A percentile compares a stretch with the other conserved stretches of the same genome.
These are phyloP conservation scores for Endomychus coccineus DNA, from an alignment of 2,888 invertebrate genomes.

Conservation along the genomic window DNA sequence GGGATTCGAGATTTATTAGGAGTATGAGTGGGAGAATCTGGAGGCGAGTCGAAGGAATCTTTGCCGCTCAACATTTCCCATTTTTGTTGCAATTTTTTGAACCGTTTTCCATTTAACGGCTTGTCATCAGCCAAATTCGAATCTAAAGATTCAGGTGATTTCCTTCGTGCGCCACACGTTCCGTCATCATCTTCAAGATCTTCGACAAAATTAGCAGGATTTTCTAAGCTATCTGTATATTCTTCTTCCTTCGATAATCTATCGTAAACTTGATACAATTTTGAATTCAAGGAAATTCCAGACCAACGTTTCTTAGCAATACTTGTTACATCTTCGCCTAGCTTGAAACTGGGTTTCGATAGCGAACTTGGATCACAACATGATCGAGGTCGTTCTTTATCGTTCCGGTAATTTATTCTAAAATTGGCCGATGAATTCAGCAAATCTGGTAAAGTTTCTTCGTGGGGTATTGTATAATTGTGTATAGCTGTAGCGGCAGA, in stretches of 20 bases:
- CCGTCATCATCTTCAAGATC: constrained; percentile 31
- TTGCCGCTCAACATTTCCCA: constrained; percentile 70
- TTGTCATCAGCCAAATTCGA: constrained; percentile 40
- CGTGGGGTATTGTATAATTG: constrained; percentile 35
- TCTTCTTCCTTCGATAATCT: constrained; percentile 58
- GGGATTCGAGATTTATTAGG: constrained; percentile 63
- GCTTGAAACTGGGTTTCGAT: constrained; percentile 36
- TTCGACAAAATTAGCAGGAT: constrained; percentile 25
- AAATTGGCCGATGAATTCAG: constrained; percentile 51
- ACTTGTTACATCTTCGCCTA: constrained; percentile 42
- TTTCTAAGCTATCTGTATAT: constrained; percentile 68
- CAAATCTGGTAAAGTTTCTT: constrained; percentile 48
- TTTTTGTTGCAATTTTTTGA: constrained; percentile 67
- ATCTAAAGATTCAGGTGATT: constrained; percentile 38
- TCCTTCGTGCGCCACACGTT: constrained; percentile 6
- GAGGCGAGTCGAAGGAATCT: constrained; percentile 43
- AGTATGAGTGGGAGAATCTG: constrained; percentile 41
- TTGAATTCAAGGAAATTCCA: constrained; percentile 61
- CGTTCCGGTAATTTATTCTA: constrained; percentile 42
- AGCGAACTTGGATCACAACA: constrained; percentile 53
- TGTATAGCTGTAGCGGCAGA: constrained; percentile 47
- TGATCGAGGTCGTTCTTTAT: constrained; percentile 60
- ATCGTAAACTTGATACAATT: constrained; percentile 66
- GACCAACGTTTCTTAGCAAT: constrained; percentile 63
- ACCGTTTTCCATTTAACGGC: constrained; percentile 56